Evolutionary conservation across 2,797 vertebrate genomes (phyloP), one percentile per base, ranked within the genome.

Genomic region (Rachycentron canadum): DNA sequence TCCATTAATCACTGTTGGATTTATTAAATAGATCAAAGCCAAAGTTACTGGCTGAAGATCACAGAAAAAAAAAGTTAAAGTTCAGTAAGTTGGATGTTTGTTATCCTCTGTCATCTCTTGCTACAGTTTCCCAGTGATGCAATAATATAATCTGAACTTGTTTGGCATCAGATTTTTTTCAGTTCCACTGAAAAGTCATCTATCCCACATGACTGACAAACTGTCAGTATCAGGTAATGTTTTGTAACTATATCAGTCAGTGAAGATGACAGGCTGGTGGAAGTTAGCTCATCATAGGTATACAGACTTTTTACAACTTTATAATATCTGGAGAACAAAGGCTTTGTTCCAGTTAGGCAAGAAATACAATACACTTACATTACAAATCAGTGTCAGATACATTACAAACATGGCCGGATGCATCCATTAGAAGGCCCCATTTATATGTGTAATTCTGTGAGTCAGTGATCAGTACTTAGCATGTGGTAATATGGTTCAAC

Each of bases 1-100:
- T 83, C 86, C 79, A 84, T 90, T 86, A 82, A 86, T 91, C 83
- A 87, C 40, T 47, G 55, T 56, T 74, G 73, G 70, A 74, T 84
- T 73, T 82, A 85, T 83, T 65, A 73, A 83, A 73, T 17, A 81
- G 69, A 90, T 90, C 78, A 86, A 80, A 89, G 82, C 71, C 26
- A 7, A 21, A 78, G 38, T 61, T 63, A 47, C 4, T 88, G 86
- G 88, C 76, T 43, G 40, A 61, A 32, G 79, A 90, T 90, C 87
- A 89, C 40, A 90, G 69, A 38, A 52, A 65, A 69, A 74, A 69
- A 61, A 55, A 34, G 49, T 45, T 34, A 78, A 61, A 73, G 83
- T 89, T 87, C 47, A 76, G 56, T n/a, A 58, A 74, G 61, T 81
- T 73, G 60, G 78, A 62, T 78, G 60, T 79, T 84, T 88, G 63